A percentile compares a stretch with the other conserved stretches of the same genome.
Evolutionary conservation across 2,888 invertebrate genomes (phyloP).

Genomic region (Aspidiotus rigidus): DNA sequence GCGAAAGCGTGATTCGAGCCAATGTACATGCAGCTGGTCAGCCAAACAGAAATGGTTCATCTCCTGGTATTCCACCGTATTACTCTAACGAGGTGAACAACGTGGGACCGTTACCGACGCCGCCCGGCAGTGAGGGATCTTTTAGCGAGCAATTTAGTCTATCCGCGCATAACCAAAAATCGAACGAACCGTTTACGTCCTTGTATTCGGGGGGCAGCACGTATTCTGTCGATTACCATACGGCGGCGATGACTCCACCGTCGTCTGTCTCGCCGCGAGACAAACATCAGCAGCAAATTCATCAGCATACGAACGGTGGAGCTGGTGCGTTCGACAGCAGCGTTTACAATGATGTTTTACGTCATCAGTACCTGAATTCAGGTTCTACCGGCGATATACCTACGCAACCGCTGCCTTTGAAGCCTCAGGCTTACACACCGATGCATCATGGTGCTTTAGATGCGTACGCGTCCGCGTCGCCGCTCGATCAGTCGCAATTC

Average conservation of each 20-base stretch:
- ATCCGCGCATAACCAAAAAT: constrained; percentile 42
- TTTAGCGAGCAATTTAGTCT: constrained; percentile 53
- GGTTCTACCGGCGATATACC: constrained; percentile 51
- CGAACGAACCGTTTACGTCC: constrained; percentile 49
- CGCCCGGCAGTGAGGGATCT: constrained; percentile 47
- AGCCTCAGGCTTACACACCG: constrained; percentile 80
- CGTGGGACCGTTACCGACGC: constrained; percentile 58
- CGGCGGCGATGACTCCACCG: constrained; percentile 92
- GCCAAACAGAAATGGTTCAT: constrained; percentile 40
- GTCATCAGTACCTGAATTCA: constrained; percentile 57
- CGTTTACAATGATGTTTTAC: constrained; percentile 45
- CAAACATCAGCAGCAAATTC: constrained; percentile 49
- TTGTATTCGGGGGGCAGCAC: constrained; percentile 48
- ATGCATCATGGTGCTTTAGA: constrained; percentile 48
- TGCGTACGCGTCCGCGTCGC: constrained; percentile 48
- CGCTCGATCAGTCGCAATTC: constrained; percentile 73
- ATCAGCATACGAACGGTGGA: constrained; percentile 27
- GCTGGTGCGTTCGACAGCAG: constrained; percentile 37
- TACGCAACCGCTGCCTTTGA: constrained; percentile 64
- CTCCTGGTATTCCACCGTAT: constrained; percentile 43
- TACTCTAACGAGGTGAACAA: constrained; percentile 52
- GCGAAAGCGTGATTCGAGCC: constrained; percentile 90
- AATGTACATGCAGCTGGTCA: constrained; percentile 53
- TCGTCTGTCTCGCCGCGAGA: constrained; percentile 94
- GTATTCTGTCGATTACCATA: constrained; percentile 54